Percentiles rank a stretch among this genome's conserved stretches.
phyloP scores from a whole-genome alignment of 2,888 invertebrate species.

The Yponomeuta evonymella region DNA sequence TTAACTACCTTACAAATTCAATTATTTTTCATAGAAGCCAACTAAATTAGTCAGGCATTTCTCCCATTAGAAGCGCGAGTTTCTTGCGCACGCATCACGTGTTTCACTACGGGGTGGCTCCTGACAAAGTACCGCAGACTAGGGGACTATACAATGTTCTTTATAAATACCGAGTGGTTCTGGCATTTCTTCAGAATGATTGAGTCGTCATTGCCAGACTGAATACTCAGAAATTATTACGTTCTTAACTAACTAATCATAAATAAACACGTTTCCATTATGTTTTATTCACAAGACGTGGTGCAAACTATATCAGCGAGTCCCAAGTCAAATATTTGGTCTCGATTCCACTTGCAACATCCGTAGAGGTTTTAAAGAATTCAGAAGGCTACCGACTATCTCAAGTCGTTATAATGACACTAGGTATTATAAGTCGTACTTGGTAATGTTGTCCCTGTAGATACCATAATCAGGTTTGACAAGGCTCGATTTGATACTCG shows the following conservation, averaged over 20 bases:
- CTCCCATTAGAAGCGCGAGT: not conserved
- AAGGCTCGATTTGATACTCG: slow-evolving; percentile 32
- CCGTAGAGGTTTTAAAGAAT: not conserved
- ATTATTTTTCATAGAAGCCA: not conserved
- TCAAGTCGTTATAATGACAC: not conserved
- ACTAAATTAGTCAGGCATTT: not conserved
- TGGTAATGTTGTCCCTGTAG: not conserved
- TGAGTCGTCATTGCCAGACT: too few relatives aligned
- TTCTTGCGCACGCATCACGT: not conserved
- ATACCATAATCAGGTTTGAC: slow-evolving; percentile 18
- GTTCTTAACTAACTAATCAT: not conserved
- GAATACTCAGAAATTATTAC: too few relatives aligned
- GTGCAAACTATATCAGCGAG: not conserved
- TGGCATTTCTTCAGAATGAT: too few relatives aligned
- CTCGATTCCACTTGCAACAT: not conserved
- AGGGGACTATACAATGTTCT: too few relatives aligned
- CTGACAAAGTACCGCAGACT: too few relatives aligned
- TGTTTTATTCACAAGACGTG: not conserved
- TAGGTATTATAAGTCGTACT: not conserved
- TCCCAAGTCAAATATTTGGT: not conserved
- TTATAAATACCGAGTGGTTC: too few relatives aligned
- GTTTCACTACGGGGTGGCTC: not conserved
- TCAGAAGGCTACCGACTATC: not conserved
- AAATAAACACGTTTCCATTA: not conserved
- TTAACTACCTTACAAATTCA: not conserved